These are phyloP conservation scores for Rhynchopsitta pachyrhyncha DNA, from an alignment of 2,113 vertebrate species.

Conservation along the genomic window DNA sequence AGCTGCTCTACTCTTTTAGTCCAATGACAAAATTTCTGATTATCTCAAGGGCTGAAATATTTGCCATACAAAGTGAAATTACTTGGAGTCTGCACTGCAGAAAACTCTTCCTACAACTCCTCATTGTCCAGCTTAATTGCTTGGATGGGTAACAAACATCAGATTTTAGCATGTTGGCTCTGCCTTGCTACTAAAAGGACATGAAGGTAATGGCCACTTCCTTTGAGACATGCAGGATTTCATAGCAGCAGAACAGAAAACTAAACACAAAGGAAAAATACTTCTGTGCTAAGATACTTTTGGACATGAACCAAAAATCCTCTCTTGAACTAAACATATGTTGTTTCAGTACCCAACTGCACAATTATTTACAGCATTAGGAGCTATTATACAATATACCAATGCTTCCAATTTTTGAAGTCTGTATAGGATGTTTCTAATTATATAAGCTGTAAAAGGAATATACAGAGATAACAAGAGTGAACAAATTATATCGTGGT, in stretches of 20 bases:
- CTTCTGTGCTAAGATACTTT: neutral
- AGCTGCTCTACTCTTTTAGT: neutral
- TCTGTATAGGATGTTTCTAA: neutral
- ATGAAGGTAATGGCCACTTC: neutral
- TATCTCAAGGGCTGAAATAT: neutral
- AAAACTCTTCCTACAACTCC: neutral
- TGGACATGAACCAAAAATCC: neutral
- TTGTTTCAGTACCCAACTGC: neutral
- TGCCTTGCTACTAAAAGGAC: neutral
- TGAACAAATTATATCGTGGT: neutral
- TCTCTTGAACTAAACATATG: neutral
- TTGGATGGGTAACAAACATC: neutral
- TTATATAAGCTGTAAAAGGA: neutral
- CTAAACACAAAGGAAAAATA: neutral
- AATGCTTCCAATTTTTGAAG: neutral
- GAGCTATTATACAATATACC: neutral
- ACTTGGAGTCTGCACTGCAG: neutral
- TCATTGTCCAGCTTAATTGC: neutral
- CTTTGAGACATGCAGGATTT: neutral
- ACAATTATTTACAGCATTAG: neutral
- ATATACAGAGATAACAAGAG: neutral
- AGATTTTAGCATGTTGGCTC: neutral
- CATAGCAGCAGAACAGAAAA: neutral
- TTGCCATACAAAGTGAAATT: neutral
- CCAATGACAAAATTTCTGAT: neutral